phyloP scores from a whole-genome alignment of 2,797 vertebrate species.

The Sebastes nivosus region DNA sequence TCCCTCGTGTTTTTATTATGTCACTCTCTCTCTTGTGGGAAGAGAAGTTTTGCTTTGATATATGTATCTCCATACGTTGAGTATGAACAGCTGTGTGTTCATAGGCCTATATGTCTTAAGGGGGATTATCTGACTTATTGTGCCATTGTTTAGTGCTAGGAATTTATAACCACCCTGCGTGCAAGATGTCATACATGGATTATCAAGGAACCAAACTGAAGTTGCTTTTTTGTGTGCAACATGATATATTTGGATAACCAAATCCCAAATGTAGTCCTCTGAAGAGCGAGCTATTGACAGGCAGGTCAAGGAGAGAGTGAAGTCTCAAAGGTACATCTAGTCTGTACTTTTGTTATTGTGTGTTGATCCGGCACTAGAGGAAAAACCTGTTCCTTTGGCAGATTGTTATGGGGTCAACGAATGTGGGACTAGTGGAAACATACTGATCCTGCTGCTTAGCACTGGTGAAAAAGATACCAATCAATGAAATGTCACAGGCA shows the following conservation, averaged over 20 bases:
- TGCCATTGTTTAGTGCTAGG: slow-evolving; percentile 50
- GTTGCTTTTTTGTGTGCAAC: slow-evolving; percentile 13
- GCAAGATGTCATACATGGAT: slow-evolving; percentile 44
- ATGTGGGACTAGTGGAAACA: slow-evolving; percentile 68
- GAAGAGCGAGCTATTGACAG: slow-evolving; percentile 26
- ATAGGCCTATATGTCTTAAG: slow-evolving; percentile 2
- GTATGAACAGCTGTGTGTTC: slow-evolving; percentile 57
- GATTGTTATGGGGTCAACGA: slow-evolving; percentile 69
- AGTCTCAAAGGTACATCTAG: slow-evolving; percentile 30
- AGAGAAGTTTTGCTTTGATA: slow-evolving; percentile 34
- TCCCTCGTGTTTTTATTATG: slow-evolving; percentile 43
- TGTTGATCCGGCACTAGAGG: slow-evolving; percentile 56
- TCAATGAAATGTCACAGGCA: slow-evolving; percentile 70
- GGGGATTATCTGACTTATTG: slow-evolving; percentile 52
- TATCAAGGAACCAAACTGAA: slow-evolving; percentile 34
- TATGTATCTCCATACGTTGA: slow-evolving; percentile 38
- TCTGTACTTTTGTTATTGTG: slow-evolving; percentile 50
- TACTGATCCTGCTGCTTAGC: slow-evolving; percentile 57
- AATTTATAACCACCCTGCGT: slow-evolving; percentile 5
- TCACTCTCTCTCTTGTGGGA: slow-evolving; percentile 22
- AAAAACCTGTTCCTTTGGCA: slow-evolving; percentile 77
- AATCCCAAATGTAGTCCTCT: slow-evolving; percentile 22
- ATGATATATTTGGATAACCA: slow-evolving; percentile 48
- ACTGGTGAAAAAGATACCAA: slow-evolving; percentile 64
- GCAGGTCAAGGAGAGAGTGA: slow-evolving; percentile 23